Evolutionary conservation across 1,140 invertebrate genomes (phyloP).

Genomic region (Psilanteris sp.): DNA sequence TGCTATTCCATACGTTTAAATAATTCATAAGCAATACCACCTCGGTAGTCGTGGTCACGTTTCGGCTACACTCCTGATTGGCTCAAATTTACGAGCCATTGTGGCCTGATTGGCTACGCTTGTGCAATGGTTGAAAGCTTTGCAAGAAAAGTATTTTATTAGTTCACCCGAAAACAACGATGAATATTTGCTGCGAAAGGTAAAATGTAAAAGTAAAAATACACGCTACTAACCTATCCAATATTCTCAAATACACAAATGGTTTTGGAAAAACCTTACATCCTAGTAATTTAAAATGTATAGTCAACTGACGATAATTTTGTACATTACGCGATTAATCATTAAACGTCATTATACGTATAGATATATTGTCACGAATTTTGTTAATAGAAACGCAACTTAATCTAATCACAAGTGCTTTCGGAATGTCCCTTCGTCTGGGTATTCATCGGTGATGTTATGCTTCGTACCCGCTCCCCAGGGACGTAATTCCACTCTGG

Average conservation of each 20-base stretch:
- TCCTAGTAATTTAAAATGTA: too few relatives aligned
- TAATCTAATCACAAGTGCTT: slow-evolving; percentile 24
- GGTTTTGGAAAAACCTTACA: too few relatives aligned
- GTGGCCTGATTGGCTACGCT: slow-evolving; percentile 77
- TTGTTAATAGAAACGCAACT: too few relatives aligned
- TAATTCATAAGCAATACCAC: slow-evolving; percentile 79
- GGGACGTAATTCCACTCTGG: slow-evolving; percentile 74
- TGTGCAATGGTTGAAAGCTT: slow-evolving; percentile 72
- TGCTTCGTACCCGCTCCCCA: slow-evolving; percentile 66
- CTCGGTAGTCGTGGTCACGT: slow-evolving; percentile 74
- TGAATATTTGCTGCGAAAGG: slow-evolving; percentile 9
- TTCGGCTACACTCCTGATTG: slow-evolving; percentile 74
- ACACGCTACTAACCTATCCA: too few relatives aligned
- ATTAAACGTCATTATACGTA: too few relatives aligned
- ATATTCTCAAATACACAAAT: too few relatives aligned
- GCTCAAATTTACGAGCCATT: slow-evolving; percentile 79
- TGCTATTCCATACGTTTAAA: slow-evolving; percentile 70
- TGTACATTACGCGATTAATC: too few relatives aligned
- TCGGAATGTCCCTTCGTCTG: slow-evolving; percentile 42
- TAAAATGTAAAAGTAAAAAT: not conserved
- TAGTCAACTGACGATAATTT: too few relatives aligned
- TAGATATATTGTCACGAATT: too few relatives aligned
- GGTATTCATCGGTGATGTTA: slow-evolving; percentile 67
- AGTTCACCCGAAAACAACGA: slow-evolving; percentile 62
- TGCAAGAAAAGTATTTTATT: slow-evolving; percentile 75